Evolutionary conservation across 37 sponge, comb jelly and placozoan genomes (phyloP).

Genomic region (Eunapius fragilis): DNA sequence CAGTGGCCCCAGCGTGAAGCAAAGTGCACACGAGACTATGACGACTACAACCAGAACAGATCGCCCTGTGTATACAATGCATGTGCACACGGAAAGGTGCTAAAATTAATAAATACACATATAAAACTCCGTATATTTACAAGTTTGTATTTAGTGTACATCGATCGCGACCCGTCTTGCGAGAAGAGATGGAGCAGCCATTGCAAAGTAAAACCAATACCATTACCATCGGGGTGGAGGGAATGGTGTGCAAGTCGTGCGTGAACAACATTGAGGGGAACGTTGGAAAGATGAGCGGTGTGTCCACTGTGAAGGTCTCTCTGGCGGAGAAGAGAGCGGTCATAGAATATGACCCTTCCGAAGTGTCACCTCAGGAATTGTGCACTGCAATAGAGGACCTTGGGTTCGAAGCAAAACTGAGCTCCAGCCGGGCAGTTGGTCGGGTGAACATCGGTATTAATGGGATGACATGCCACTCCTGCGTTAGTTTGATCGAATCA

Average conservation of each 20-base stretch:
- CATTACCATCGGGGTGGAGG: conserved; percentile 51
- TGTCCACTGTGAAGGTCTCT: conserved; percentile 53
- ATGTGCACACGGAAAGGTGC: too few relatives aligned
- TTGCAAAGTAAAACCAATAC: background rate
- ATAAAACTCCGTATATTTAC: background rate
- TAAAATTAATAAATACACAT: background rate
- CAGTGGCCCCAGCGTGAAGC: background rate
- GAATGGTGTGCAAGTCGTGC: conserved; percentile 93
- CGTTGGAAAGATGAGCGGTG: conserved; percentile 60
- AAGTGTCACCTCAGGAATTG: conserved; percentile 47
- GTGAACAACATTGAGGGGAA: conserved; percentile 83
- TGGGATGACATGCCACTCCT: conserved; percentile 94
- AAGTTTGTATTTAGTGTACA: too few relatives aligned
- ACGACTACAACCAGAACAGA: background rate
- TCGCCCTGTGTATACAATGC: too few relatives aligned
- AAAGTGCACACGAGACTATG: background rate
- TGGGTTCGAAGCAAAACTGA: conserved; percentile 73
- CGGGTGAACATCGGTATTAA: conserved; percentile 53
- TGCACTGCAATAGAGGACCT: conserved; percentile 71
- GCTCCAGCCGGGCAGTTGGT: background rate
- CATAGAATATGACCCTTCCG: conserved; percentile 42
- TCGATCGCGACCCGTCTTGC: background rate
- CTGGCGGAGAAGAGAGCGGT: conserved; percentile 71
- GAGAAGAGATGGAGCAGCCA: background rate
- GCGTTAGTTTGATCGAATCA: conserved; percentile 86